Conservation (phyloP, 2,888 invertebrate genomes). For the Synanthedon tipuliformis region DNA sequence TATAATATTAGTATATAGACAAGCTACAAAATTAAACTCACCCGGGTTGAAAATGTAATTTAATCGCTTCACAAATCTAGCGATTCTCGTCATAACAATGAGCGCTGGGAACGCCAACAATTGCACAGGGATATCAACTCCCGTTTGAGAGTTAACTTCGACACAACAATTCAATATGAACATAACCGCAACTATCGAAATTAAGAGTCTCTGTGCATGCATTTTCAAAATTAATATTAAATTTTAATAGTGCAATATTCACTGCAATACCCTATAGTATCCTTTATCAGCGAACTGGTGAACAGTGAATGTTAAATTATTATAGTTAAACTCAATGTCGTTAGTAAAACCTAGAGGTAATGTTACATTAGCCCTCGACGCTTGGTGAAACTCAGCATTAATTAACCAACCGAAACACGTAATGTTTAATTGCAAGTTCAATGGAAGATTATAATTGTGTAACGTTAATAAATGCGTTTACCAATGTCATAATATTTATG, state of each 20-base stretch:
- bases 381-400: background rate
- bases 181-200: constrained; percentile 2
- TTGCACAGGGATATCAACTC: constrained; percentile 8
- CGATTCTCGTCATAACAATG: constrained; percentile 5
- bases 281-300: background rate
- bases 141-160: constrained; percentile 6
- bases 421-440: background rate
- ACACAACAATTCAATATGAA: constrained; percentile 4
- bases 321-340: constrained; percentile 3
- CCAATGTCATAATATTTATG: too few species aligned
- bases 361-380: background rate
- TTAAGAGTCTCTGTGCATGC: background rate
- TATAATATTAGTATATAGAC: too few species aligned
- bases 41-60: constrained; percentile 7
- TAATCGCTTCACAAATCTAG: constrained; percentile 6
- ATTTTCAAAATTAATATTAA: background rate
- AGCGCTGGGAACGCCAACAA: constrained; percentile 8
- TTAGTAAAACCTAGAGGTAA: constrained; percentile 1
- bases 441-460: background rate
- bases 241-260: background rate
- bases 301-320: constrained; percentile 1
- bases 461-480: background rate
- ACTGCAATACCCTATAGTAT: background rate
- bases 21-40: constrained; percentile 3
- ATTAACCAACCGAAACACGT: background rate